phyloP scores from a whole-genome alignment of 2,797 vertebrate genomes.

The Tinamus major region DNA sequence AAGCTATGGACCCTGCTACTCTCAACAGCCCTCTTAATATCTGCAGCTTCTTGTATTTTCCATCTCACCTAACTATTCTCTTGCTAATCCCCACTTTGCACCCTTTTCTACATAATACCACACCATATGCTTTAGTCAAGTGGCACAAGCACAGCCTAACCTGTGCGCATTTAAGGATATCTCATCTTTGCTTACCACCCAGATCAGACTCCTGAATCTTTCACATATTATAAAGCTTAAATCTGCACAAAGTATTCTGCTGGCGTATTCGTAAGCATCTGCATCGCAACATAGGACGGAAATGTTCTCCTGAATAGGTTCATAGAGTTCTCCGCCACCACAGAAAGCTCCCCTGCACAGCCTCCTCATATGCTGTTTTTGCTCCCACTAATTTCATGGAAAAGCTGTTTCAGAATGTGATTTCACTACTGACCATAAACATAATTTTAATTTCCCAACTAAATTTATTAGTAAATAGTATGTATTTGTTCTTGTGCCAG shows the following conservation, averaged over 20 bases:
- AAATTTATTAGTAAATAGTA: conserved; percentile 9
- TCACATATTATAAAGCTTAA: neutral
- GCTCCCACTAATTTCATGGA: neutral
- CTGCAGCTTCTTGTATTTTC: neutral
- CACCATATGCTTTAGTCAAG: neutral
- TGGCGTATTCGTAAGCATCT: neutral
- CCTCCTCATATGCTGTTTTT: neutral
- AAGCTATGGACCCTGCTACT: neutral
- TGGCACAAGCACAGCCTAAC: neutral
- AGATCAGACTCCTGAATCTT: neutral
- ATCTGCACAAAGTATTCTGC: conserved; percentile 46
- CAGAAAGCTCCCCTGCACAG: neutral
- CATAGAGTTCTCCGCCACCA: neutral
- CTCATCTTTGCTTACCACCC: neutral
- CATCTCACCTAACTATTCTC: neutral
- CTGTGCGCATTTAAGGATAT: neutral
- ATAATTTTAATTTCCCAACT: neutral
- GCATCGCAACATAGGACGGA: neutral
- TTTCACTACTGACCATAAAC: neutral
- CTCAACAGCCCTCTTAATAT: neutral
- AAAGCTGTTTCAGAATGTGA: conserved; percentile 31
- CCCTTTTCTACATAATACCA: neutral
- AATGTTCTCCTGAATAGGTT: neutral
- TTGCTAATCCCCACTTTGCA: neutral
- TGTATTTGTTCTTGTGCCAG: neutral